Evolutionary conservation across 2,888 invertebrate genomes (phyloP), one percentile per base, ranked within the genome.

Genomic region (Melikaiella ostensackeni): DNA sequence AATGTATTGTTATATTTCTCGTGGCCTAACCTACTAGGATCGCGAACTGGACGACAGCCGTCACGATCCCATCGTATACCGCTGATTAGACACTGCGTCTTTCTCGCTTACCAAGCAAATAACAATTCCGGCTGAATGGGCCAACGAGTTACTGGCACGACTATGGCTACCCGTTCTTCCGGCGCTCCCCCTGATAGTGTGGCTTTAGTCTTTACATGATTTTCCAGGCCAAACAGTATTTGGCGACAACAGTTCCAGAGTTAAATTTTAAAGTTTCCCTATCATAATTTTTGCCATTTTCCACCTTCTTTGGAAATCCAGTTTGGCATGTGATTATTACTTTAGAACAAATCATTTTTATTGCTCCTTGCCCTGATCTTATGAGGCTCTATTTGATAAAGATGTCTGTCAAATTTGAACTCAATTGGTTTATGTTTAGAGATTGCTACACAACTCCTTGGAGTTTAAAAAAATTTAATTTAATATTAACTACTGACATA

Each of bases 1-100:
- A 75, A 79, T 74, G 80, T 78, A 83, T 83, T 83, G 82, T 84
- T 82, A 80, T 77, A 79, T 79, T 79, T 81, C 83, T 81, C 79
- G 76, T 79, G 77, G 55, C 77, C 79, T 82, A 81, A 82, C 80
- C 80, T 81, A 76, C 59, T 50, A 55, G 76, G 59, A 75, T 75
- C 75, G 79, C 61, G 75, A 75, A 79, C 78, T 46, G 74, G 61
- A 59, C 76, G 81, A 64, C 78, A 79, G 77, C 76, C 77, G 76
- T 81, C 66, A 78, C 64, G 82, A 79, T 77, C 35, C 76, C 80
- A 81, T 80, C 80, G 74, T 66, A 38, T 70, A 77, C 77, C 64
- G 24, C 74, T 73, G 82, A 81, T 82, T 80, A 79, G 75, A 80
- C 76, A 57, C 8, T 38, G 13, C 6, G 35, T 19, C 59, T 74